Evolutionary conservation across 2,888 invertebrate genomes (phyloP).

Genomic region (Ennomos quercinarius): DNA sequence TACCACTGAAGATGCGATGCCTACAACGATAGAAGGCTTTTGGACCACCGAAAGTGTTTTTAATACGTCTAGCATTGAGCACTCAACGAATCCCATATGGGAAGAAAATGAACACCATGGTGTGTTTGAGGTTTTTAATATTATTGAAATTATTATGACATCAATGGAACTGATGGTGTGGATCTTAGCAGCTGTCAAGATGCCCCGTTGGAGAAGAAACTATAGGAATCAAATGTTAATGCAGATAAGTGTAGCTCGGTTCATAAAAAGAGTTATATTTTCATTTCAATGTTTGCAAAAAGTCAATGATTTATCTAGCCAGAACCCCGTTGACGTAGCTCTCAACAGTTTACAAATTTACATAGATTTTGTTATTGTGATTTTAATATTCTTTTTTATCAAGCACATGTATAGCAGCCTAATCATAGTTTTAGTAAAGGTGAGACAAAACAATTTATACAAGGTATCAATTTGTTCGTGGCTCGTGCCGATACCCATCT

Average conservation of each 20-base stretch:
- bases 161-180: conserved; percentile 67
- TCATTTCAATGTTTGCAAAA: conserved; percentile 57
- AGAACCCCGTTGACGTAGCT: conserved; percentile 35
- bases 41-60: conserved; percentile 22
- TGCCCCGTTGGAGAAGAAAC: conserved; percentile 72
- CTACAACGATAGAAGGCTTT: conserved; percentile 7
- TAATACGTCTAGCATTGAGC: conserved; percentile 11
- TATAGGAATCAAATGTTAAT: conserved; percentile 79
- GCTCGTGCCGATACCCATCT: conserved; percentile 66
- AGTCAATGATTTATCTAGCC: conserved; percentile 38
- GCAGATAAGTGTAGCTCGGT: conserved; percentile 71
- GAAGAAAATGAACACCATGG: conserved; percentile 27
- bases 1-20: conserved; percentile 5
- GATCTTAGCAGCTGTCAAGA: conserved; percentile 64
- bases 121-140: conserved; percentile 63
- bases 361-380: conserved; percentile 71
- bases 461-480: conserved; percentile 66
- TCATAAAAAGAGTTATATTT: conserved; percentile 66
- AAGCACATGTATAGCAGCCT: conserved; percentile 77
- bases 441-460: conserved; percentile 62
- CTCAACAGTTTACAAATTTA: conserved; percentile 63
- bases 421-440: conserved; percentile 71
- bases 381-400: conserved; percentile 73
- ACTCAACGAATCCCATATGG: not conserved
- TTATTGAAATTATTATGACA: conserved; percentile 72